Evolutionary conservation across 1,140 invertebrate species (phyloP).

Genomic region (Pseudomyrmex dendroicus): DNA sequence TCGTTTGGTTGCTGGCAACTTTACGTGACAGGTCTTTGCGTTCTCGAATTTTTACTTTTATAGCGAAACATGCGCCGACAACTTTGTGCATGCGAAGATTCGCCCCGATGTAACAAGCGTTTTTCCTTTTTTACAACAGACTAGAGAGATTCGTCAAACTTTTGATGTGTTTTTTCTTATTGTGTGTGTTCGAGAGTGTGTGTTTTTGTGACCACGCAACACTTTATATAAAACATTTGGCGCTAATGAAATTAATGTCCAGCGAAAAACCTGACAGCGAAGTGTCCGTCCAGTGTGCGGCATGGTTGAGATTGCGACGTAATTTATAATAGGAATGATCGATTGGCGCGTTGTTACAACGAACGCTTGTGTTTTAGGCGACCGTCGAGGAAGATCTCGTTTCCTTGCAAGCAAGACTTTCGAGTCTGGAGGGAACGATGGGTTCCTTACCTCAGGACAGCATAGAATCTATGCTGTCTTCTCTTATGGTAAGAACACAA

Average conservation of each 20-base stretch:
- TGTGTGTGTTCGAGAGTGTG: background rate
- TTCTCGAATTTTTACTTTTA: slow-evolving; percentile 27
- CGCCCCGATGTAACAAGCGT: background rate
- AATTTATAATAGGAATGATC: background rate
- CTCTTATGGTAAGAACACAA: slow-evolving; percentile 87
- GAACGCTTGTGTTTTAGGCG: slow-evolving; percentile 85
- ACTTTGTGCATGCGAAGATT: slow-evolving; percentile 23
- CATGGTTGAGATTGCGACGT: slow-evolving; percentile 42
- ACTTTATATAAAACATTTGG: background rate
- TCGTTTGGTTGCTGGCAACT: slow-evolving; percentile 54
- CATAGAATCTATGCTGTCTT: slow-evolving; percentile 89
- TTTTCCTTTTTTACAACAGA: background rate
- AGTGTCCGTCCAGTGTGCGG: slow-evolving; percentile 61
- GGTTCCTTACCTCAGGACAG: slow-evolving; percentile 89
- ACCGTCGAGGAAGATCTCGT: slow-evolving; percentile 88
- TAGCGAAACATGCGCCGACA: slow-evolving; percentile 16
- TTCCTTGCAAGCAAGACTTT: slow-evolving; percentile 87
- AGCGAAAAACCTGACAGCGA: slow-evolving; percentile 7
- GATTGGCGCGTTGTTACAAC: slow-evolving; percentile 17
- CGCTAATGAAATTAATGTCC: slow-evolving; percentile 59
- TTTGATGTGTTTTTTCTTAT: background rate
- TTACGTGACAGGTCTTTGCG: slow-evolving; percentile 60
- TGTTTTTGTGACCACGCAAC: slow-evolving; percentile 3
- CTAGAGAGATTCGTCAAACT: background rate
- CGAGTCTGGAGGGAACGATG: slow-evolving; percentile 88